Conservation (phyloP, 2,113 vertebrate genomes). For the Dromiciops gliroides region DNA sequence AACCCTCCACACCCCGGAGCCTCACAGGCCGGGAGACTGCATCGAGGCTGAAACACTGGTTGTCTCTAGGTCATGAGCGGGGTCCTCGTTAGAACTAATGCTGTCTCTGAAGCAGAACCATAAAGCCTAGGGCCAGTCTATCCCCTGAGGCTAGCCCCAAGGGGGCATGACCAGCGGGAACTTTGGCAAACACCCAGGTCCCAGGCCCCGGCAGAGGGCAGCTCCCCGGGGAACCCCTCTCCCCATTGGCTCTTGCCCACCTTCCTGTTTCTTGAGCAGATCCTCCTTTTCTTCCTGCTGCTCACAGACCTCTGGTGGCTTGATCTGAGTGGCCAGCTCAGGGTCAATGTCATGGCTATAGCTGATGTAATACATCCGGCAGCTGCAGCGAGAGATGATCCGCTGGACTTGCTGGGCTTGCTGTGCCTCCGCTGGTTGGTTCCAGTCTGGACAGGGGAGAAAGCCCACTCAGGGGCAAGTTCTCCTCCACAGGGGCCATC, state of each 20-base stretch:
- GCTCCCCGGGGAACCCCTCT: background rate
- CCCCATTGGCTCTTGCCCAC: conserved; percentile 78
- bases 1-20: conserved; percentile 30
- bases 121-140: background rate
- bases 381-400: conserved; percentile 98
- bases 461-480: fast-evolving
- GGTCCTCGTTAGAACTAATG: conserved; percentile 18
- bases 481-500: background rate
- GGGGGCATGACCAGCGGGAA: background rate
- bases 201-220: conserved; percentile 44
- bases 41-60: conserved; percentile 43
- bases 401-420: conserved; percentile 96
- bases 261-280: conserved; percentile 97
- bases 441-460: conserved; percentile 89
- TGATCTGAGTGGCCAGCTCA: conserved; percentile 96
- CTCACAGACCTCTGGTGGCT: conserved; percentile 91
- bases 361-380: conserved; percentile 98
- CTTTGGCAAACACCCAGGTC: conserved; percentile 31
- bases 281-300: conserved; percentile 96
- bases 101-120: conserved; percentile 42
- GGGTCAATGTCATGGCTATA: conserved; percentile 99
- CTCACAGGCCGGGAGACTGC: conserved; percentile 11
- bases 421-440: conserved; percentile 94
- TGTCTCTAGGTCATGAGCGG: conserved; percentile 36
- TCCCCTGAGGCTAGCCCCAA: conserved; percentile 14